A percentile compares a stretch with the other conserved stretches of the same genome.
phyloP scores from a whole-genome alignment of 2,888 invertebrate species.

The Tineola bisselliella region DNA sequence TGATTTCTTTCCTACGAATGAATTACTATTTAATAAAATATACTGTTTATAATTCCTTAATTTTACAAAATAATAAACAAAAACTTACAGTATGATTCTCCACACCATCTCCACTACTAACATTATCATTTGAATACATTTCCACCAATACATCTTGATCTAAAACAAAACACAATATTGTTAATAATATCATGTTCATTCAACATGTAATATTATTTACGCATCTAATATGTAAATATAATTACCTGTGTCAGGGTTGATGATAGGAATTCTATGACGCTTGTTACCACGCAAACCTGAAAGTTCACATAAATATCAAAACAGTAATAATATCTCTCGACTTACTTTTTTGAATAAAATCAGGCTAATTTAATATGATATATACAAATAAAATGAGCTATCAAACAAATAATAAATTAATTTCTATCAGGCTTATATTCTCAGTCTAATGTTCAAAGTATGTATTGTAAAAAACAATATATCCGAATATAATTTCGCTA shows the following conservation, averaged over 20 bases:
- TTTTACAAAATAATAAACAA: background rate
- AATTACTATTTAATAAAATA: background rate
- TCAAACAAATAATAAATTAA: no score
- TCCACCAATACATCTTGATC: slow-evolving; percentile 64
- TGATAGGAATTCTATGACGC: slow-evolving; percentile 41
- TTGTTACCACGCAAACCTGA: slow-evolving; percentile 23
- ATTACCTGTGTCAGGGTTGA: slow-evolving; percentile 53
- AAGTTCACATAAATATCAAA: background rate
- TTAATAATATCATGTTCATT: slow-evolving; percentile 16
- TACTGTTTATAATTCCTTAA: no score
- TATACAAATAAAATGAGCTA: no score
- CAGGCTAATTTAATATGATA: no score
- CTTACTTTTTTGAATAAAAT: no score
- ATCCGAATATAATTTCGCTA: no score
- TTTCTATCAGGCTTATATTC: no score
- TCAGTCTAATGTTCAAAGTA: no score
- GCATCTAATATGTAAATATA: slow-evolving; percentile 17
- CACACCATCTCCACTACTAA: background rate
- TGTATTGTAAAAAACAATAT: no score
- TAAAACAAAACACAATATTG: slow-evolving; percentile 28
- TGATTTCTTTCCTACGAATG: background rate
- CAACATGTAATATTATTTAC: background rate
- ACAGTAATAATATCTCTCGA: no score
- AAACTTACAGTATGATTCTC: slow-evolving; percentile 16
- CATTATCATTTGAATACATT: slow-evolving; percentile 47